Evolutionary conservation across 2,888 invertebrate species (phyloP).

Genomic region (Caenorhabditis sinica): DNA sequence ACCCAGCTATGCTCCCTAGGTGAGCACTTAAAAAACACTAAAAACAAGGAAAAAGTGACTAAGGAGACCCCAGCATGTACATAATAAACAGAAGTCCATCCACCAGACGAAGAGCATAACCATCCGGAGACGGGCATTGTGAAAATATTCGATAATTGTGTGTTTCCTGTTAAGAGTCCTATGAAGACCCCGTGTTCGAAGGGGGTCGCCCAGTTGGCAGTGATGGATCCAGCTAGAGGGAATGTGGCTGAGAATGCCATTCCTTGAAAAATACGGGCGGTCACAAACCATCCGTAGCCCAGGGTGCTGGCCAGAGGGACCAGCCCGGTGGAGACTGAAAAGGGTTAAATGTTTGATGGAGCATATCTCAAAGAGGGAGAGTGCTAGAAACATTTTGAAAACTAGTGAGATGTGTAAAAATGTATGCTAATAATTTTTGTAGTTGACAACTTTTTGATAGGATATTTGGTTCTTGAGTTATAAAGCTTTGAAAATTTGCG

Average conservation of each 20-base stretch:
- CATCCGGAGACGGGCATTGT: slow-evolving; percentile 71
- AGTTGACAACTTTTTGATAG: neutral
- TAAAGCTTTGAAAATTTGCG: neutral
- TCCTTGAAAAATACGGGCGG: slow-evolving; percentile 68
- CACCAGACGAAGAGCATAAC: slow-evolving; percentile 66
- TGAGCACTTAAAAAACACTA: slow-evolving; percentile 58
- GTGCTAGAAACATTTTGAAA: no score
- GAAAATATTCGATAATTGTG: slow-evolving; percentile 70
- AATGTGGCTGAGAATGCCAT: slow-evolving; percentile 70
- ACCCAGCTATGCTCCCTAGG: slow-evolving; percentile 67
- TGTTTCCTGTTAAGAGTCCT: slow-evolving; percentile 68
- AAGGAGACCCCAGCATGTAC: slow-evolving; percentile 65
- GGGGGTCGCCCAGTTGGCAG: slow-evolving; percentile 68
- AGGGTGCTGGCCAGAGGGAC: slow-evolving; percentile 60
- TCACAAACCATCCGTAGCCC: slow-evolving; percentile 67
- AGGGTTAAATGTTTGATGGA: no score
- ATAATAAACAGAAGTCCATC: slow-evolving; percentile 71
- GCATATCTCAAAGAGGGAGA: no score
- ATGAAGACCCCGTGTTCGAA: slow-evolving; percentile 71
- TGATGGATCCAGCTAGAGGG: slow-evolving; percentile 67
- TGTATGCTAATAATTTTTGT: neutral
- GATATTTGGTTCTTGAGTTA: neutral
- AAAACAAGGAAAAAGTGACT: slow-evolving; percentile 52
- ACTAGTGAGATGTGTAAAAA: no score
- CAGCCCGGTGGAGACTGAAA: slow-evolving; percentile 66